Conservation (phyloP, 2,888 invertebrate species). For the Bugula neritina region DNA sequence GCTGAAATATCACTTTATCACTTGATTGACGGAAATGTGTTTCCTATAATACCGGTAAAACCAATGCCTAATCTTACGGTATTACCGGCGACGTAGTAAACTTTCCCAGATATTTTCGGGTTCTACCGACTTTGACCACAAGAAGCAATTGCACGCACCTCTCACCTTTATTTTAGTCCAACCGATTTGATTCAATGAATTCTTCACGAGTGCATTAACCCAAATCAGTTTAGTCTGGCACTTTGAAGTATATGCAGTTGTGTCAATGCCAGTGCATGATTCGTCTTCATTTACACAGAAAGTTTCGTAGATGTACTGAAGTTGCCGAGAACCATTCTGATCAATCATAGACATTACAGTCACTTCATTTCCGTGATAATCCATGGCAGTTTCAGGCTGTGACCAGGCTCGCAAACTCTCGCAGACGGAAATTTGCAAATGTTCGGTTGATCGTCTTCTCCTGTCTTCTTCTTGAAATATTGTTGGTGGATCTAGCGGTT, state of each 20-base stretch:
- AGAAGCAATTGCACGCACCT: slow-evolving; percentile 31
- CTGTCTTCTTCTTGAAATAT: slow-evolving; percentile 4
- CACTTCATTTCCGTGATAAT: slow-evolving; percentile 31
- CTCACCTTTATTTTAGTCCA: slow-evolving; percentile 32
- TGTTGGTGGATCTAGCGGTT: neutral
- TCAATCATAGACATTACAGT: slow-evolving; percentile 30
- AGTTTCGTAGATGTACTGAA: slow-evolving; percentile 32
- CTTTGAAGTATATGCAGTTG: slow-evolving; percentile 30
- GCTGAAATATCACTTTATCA: too few relatives aligned
- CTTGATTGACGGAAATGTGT: too few relatives aligned
- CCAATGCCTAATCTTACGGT: too few relatives aligned
- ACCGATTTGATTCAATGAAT: slow-evolving; percentile 29
- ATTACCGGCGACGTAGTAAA: neutral
- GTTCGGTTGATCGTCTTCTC: neutral
- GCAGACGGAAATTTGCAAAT: slow-evolving; percentile 28
- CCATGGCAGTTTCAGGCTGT: slow-evolving; percentile 30
- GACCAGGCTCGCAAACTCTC: slow-evolving; percentile 32
- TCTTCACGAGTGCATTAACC: slow-evolving; percentile 32
- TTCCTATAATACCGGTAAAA: too few relatives aligned
- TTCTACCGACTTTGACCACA: slow-evolving; percentile 10
- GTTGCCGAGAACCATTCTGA: slow-evolving; percentile 30
- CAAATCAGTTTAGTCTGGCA: slow-evolving; percentile 32
- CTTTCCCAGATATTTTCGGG: slow-evolving; percentile 21
- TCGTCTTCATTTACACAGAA: slow-evolving; percentile 30
- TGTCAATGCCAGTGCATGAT: slow-evolving; percentile 31